phyloP scores from a whole-genome alignment of 2,888 invertebrate species.

The Cheilosia vernalis region DNA sequence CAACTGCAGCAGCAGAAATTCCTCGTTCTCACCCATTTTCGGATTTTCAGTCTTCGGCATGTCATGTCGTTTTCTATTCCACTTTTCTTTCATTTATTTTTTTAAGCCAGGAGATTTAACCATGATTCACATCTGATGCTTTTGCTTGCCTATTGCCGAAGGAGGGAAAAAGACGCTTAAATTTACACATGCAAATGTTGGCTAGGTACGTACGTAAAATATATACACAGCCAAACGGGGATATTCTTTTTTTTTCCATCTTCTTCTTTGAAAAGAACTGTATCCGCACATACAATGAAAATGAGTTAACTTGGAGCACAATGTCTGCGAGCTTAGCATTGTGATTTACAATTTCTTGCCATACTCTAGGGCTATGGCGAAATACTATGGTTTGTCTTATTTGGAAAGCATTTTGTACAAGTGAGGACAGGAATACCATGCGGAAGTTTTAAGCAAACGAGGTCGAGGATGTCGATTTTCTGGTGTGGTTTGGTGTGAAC shows the following conservation, averaged over 20 bases:
- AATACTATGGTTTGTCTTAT: conserved; percentile 24
- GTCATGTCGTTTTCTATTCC: conserved; percentile 47
- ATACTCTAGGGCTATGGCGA: background rate
- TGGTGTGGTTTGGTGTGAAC: conserved; percentile 38
- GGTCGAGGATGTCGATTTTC: conserved; percentile 64
- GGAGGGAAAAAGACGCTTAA: conserved; percentile 34
- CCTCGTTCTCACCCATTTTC: conserved; percentile 22
- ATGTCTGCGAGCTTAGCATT: conserved; percentile 64
- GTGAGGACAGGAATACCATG: conserved; percentile 29
- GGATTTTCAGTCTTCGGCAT: conserved; percentile 56
- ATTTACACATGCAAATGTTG: conserved; percentile 59
- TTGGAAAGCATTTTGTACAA: conserved; percentile 41
- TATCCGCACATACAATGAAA: conserved; percentile 48
- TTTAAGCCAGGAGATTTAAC: conserved; percentile 51
- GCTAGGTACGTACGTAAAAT: background rate
- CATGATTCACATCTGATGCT: conserved; percentile 51
- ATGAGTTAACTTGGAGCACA: conserved; percentile 59
- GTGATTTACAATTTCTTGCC: conserved; percentile 55
- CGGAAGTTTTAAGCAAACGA: conserved; percentile 50
- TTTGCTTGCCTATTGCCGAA: background rate
- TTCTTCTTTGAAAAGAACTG: conserved; percentile 2
- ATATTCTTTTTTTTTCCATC: background rate
- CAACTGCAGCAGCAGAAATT: conserved; percentile 15
- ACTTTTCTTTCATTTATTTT: conserved; percentile 3
- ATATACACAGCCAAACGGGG: background rate